Evolutionary conservation across 2,888 invertebrate species (phyloP).

Genomic region (Zonitis immaculata): DNA sequence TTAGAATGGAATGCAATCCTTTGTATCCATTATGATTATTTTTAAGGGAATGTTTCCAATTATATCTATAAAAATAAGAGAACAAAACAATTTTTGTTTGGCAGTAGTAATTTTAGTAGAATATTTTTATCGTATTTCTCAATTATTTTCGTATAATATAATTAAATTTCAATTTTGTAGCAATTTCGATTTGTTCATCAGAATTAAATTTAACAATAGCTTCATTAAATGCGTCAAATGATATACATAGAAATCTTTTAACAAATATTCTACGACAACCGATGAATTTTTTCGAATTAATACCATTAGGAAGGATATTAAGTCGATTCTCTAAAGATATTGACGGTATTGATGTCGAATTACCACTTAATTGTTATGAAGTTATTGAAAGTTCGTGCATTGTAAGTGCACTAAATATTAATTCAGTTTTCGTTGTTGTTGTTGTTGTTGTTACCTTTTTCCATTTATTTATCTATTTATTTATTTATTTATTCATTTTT

Average conservation of each 20-base stretch:
- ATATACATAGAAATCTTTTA: slow-evolving; percentile 57
- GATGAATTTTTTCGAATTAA: slow-evolving; percentile 66
- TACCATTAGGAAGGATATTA: slow-evolving; percentile 64
- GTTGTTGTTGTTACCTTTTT: too few species aligned
- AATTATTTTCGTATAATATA: background rate
- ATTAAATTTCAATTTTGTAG: slow-evolving; percentile 43
- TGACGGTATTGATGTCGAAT: slow-evolving; percentile 59
- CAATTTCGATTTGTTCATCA: slow-evolving; percentile 51
- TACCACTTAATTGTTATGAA: slow-evolving; percentile 52
- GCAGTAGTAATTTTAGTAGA: background rate
- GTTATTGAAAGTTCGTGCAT: slow-evolving; percentile 47
- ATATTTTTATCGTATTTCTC: background rate
- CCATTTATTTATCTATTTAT: too few species aligned
- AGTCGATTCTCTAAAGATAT: slow-evolving; percentile 66
- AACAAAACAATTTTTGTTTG: background rate
- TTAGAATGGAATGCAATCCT: background rate
- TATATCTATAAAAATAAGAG: background rate
- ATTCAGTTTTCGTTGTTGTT: too few species aligned
- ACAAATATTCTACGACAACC: slow-evolving; percentile 57
- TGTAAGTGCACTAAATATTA: slow-evolving; percentile 41
- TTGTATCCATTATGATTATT: slow-evolving; percentile 4
- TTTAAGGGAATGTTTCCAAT: background rate
- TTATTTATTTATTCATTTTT: too few species aligned
- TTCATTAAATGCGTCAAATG: slow-evolving; percentile 56
- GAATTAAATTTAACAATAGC: slow-evolving; percentile 57